Evolutionary conservation across 2,113 vertebrate genomes (phyloP), one percentile per base, ranked within the genome.

Genomic region (Tonatia bakeri): DNA sequence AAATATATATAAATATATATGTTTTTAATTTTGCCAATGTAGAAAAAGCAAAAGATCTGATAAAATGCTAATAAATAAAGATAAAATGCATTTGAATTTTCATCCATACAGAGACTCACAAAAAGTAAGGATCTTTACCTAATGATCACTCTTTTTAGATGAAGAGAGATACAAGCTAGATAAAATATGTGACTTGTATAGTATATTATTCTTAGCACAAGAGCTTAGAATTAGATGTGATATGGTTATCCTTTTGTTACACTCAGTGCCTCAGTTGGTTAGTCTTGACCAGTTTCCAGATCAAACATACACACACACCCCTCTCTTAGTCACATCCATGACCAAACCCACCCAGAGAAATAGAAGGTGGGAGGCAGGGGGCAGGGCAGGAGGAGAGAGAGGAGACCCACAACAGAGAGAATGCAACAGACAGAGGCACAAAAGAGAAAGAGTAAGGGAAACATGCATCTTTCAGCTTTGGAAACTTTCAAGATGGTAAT

Each of bases 311-410:
- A 87, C 24, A 24, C 36, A 45, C 40, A 75, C 3, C 45, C 15
- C 70, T 6, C 2, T 16, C 3, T 50, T 10, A 73, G 11, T 5
- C 16, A 36, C 16, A 40, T 33, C 19, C 14, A 77, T 54, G 22
- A 56, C 54, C 50, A 82, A 72, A 93, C 11, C 5, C 4, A 33
- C 1, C 72, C 2, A 89, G 15, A 83, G 11, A 24, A 5, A 43
- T 1, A 5, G 8, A 69, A 17, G 17, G 1, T 16, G 0, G 40
- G 4, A 9, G 7, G n/a, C n/a, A n/a, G n/a, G n/a, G 8, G 20
- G 24, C 9, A 36, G 65, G 14, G 8, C 4, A 7, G 24, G 61
- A 22, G 20, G 14, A 77, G 64, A 73, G 12, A 47, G 31, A 38
- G 12, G 2, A 24, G 20, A 36, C 6, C 36, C 20, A 79, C 12